phyloP scores from a whole-genome alignment of 2,797 vertebrate species.

The Peromyscus melanophrys region DNA sequence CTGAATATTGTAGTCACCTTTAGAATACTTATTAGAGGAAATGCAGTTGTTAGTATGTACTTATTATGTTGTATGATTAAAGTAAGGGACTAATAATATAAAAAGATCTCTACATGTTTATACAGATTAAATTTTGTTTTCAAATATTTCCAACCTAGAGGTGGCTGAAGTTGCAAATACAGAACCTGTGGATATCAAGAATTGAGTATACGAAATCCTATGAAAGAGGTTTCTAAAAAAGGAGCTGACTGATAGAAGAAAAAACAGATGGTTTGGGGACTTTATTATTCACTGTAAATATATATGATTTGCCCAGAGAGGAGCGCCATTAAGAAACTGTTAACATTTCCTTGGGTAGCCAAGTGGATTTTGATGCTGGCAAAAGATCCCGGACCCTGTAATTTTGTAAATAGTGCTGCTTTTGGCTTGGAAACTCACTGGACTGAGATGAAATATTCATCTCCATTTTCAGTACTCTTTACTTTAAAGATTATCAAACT shows the following conservation, averaged over 20 bases:
- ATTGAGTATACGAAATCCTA: not conserved
- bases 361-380: not conserved
- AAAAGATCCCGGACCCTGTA: conserved; percentile 12
- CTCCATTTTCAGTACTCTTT: conserved; percentile 52
- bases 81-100: not conserved
- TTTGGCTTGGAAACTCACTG: conserved; percentile 2
- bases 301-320: conserved; percentile 38
- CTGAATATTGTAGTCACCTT: not conserved
- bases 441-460: not conserved
- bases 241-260: not conserved
- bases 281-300: conserved; percentile 58
- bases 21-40: not conserved
- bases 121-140: not conserved
- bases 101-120: not conserved
- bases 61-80: not conserved
- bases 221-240: conserved; percentile 51
- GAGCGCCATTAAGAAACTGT: conserved; percentile 61
- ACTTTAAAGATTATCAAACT: conserved; percentile 46
- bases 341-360: conserved; percentile 47
- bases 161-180: not conserved
- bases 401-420: conserved; percentile 70
- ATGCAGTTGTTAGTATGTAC: not conserved
- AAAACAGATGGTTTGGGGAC: not conserved
- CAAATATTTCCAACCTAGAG: not conserved
- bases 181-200: not conserved